A percentile compares a stretch with the other conserved stretches of the same genome.
Evolutionary conservation across 2,797 vertebrate genomes (phyloP).

Genomic region (Ctenopoma kingsleyae): DNA sequence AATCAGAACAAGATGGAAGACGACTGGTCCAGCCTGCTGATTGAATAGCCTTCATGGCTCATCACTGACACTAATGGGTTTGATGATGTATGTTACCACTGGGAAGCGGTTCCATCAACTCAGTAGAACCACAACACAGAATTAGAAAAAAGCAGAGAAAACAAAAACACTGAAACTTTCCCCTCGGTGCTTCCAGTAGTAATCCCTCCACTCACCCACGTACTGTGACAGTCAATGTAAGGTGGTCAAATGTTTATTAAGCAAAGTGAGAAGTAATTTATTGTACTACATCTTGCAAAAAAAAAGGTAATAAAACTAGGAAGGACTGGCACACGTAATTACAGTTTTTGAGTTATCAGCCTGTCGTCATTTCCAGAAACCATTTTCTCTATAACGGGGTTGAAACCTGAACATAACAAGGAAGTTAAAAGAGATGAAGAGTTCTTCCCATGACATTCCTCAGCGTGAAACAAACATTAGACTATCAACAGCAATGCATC

Average conservation of each 20-base stretch:
- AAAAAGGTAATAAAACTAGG: slow-evolving; percentile 11
- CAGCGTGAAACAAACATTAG: slow-evolving; percentile 40
- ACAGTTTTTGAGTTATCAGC: neutral
- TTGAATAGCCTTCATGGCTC: slow-evolving; percentile 71
- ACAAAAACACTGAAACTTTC: slow-evolving; percentile 30
- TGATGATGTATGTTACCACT: slow-evolving; percentile 78
- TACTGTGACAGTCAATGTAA: slow-evolving; percentile 20
- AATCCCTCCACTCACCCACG: slow-evolving; percentile 24
- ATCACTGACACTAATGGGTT: slow-evolving; percentile 81
- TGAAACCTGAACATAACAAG: slow-evolving; percentile 20
- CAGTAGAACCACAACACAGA: slow-evolving; percentile 43
- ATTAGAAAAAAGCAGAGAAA: slow-evolving; percentile 43
- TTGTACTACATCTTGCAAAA: slow-evolving; percentile 10
- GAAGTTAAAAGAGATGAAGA: slow-evolving; percentile 25
- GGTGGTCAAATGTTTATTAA: slow-evolving; percentile 28
- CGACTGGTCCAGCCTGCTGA: slow-evolving; percentile 51
- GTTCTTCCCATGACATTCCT: slow-evolving; percentile 44
- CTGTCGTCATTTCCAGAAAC: slow-evolving; percentile 2
- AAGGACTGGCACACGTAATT: slow-evolving; percentile 3
- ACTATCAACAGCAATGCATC: slow-evolving; percentile 43
- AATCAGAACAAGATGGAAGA: slow-evolving; percentile 57
- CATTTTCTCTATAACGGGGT: neutral
- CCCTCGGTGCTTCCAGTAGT: slow-evolving; percentile 26
- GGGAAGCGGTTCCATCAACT: slow-evolving; percentile 64
- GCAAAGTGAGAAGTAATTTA: slow-evolving; percentile 14